phyloP scores from a whole-genome alignment of 2,797 vertebrate species.

The Ctenochaetus hawaiiensis region DNA sequence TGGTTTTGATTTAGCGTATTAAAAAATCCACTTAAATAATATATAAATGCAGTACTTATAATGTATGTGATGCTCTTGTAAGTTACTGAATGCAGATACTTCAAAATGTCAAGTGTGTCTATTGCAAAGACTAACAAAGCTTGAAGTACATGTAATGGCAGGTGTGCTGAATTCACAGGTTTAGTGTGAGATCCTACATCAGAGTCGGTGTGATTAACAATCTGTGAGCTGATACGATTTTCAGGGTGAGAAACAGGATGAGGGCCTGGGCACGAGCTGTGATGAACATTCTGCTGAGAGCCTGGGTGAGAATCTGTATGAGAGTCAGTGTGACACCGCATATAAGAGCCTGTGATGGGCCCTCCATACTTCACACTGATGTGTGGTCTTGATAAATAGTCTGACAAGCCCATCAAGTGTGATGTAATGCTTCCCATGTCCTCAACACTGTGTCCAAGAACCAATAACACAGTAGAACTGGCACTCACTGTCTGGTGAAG shows the following conservation, averaged over 20 bases:
- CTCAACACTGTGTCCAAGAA: constrained; percentile 30
- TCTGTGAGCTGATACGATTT: constrained; percentile 2
- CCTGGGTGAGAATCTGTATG: background rate
- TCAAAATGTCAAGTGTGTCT: background rate
- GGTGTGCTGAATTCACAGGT: background rate
- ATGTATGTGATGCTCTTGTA: background rate
- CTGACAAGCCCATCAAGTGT: constrained; percentile 32
- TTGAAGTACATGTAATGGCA: background rate
- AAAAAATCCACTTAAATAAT: too few relatives aligned
- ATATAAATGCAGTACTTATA: too few relatives aligned
- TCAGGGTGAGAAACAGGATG: constrained; percentile 6
- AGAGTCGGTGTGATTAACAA: constrained; percentile 1
- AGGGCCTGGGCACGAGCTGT: constrained; percentile 15
- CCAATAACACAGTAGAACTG: background rate
- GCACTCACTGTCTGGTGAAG: too few relatives aligned
- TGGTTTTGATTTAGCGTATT: too few relatives aligned
- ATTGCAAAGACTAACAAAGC: constrained; percentile 3
- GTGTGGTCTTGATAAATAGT: constrained; percentile 47
- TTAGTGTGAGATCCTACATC: background rate
- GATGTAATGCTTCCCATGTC: constrained; percentile 39
- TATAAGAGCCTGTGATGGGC: constrained; percentile 24
- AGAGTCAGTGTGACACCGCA: constrained; percentile 4
- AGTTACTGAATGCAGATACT: constrained; percentile 5
- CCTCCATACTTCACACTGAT: constrained; percentile 21
- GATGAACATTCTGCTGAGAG: constrained; percentile 19